phyloP scores from a whole-genome alignment of 92 coral and sea anemone genomes.

The Actinostola sp. region DNA sequence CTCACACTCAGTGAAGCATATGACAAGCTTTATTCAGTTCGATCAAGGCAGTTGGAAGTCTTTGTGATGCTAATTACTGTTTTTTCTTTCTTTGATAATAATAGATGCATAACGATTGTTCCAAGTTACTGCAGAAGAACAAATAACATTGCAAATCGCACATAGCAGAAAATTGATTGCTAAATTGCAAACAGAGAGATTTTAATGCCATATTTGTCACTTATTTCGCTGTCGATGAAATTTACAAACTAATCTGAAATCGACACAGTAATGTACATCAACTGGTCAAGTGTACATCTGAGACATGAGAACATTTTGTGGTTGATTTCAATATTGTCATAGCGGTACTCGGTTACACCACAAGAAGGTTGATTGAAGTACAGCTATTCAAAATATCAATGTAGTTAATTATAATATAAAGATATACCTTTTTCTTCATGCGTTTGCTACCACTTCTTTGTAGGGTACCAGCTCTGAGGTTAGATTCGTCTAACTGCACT shows the following conservation, averaged over 20 bases:
- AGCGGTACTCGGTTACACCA: background rate
- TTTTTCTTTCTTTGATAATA: too few species aligned
- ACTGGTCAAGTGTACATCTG: background rate
- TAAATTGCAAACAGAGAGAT: background rate
- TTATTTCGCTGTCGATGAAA: background rate
- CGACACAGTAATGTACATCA: background rate
- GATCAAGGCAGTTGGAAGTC: background rate
- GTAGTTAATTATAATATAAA: background rate
- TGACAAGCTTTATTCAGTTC: too few species aligned
- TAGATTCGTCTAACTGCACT: slow-evolving; percentile 90
- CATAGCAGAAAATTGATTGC: background rate
- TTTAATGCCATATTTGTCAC: background rate
- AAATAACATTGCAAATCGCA: too few species aligned
- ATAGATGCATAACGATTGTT: too few species aligned
- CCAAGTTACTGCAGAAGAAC: too few species aligned
- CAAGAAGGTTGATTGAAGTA: background rate
- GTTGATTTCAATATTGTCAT: background rate
- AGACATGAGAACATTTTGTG: background rate
- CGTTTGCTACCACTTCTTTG: slow-evolving; percentile 98
- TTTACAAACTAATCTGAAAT: background rate
- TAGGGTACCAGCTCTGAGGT: slow-evolving; percentile 87
- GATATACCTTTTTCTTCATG: slow-evolving; percentile 90
- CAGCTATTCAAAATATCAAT: slow-evolving; percentile 1
- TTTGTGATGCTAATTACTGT: background rate
- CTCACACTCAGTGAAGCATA: slow-evolving; percentile 16